Base-by-base conservation (phyloP, 2,797 vertebrate species). In the Echiichthys vipera region DNA sequence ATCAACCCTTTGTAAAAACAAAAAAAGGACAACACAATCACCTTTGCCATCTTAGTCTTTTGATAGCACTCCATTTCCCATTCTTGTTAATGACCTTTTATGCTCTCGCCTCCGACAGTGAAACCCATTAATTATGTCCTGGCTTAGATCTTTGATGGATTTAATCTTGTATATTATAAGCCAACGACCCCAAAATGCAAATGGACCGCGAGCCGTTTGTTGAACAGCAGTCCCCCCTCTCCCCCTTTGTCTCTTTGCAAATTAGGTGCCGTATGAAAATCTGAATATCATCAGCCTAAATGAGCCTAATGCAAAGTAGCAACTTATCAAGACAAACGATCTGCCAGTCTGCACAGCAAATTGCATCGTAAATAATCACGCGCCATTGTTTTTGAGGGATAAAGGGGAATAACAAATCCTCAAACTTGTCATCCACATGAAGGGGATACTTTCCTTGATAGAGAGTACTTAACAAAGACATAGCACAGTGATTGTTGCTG, bases 81-180 rank as follows among this genome's bases (percentile, higher is more conserved):
- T 84, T 84, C 84, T 86, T 76, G 59, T 59, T 86, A 76, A 72
- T 89, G 83, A 92, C 88, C 92, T 90, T 90, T 89, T 57, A 82
- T 85, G 63, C 67, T 88, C 76, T 51, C 34, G 57, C 85, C 74
- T 83, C 87, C 86, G 89, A 92, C 85, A 68, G 78, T 34, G 64
- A 83, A 78, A 80, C 47, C 85, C 76, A 92, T 95, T 94, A 95
- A 94, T 94, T 95, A 94, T 76, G 79, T 72, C 68, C 80, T 36
- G 61, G 77, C 89, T 89, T 71, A 91, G 91, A 92, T 93, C 90
- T 91, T 81, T 93, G 93, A 94, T 94, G 93, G 93, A 94, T 95
- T 95, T 95, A 94, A 95, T 95, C 93, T 95, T 87, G 91, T 91
- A 94, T 94, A 94, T 94, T 95, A 94, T 86, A 87, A 90, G 84